Conservation (phyloP, 2,888 invertebrate species). For the Zygothrica quintamaculata region DNA sequence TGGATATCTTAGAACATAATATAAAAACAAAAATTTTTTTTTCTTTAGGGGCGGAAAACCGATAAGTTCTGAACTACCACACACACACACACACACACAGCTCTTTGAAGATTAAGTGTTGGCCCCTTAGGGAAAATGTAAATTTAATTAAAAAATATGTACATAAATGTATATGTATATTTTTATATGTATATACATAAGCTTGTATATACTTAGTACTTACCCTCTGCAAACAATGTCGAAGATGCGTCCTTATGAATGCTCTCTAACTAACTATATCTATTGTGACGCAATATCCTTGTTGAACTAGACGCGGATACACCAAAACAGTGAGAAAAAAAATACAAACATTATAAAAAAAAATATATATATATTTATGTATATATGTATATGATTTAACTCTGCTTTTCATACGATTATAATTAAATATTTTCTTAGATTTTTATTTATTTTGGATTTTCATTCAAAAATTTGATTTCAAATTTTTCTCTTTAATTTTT, state of each 20-base stretch:
- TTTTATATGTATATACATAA: background rate
- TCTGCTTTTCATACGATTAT: background rate
- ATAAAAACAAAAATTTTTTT: too few species aligned
- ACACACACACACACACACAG: too few species aligned
- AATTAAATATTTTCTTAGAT: background rate
- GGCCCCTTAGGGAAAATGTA: constrained; percentile 27
- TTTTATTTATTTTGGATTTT: constrained; percentile 1
- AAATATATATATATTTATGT: background rate
- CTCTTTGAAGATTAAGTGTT: background rate
- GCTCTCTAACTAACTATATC: constrained; percentile 19
- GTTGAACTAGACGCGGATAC: constrained; percentile 10
- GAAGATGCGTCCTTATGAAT: constrained; percentile 26
- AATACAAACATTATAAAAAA: constrained; percentile 17
- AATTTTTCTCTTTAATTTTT: background rate
- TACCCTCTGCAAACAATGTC: constrained; percentile 42
- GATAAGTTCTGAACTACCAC: too few species aligned
- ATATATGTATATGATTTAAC: constrained; percentile 1
- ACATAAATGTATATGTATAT: background rate
- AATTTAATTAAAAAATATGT: constrained; percentile 51
- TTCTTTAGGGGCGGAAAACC: too few species aligned
- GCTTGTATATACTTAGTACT: constrained; percentile 23
- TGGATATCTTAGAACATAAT: too few species aligned
- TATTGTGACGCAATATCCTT: constrained; percentile 51
- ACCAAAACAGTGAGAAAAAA: constrained; percentile 7
- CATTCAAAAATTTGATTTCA: background rate